Percentiles rank a stretch among this genome's conserved stretches.
Evolutionary conservation across 2,113 vertebrate species (phyloP).

Genomic region (Sitta europaea): DNA sequence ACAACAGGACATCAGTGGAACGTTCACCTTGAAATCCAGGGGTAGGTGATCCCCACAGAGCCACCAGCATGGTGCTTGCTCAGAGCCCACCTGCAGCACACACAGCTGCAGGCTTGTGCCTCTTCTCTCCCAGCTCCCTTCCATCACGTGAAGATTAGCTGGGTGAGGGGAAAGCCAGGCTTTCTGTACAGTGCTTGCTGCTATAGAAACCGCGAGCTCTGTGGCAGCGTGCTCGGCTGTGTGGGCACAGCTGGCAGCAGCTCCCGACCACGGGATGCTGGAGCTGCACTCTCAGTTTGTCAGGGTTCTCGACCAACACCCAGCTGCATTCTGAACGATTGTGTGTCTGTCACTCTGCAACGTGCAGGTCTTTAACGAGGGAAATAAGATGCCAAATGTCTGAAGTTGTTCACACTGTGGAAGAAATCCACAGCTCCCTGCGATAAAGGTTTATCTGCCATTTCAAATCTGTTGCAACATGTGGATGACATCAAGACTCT

Average conservation of each 20-base stretch:
- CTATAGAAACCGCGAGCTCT: not conserved
- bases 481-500: not conserved
- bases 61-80: not conserved
- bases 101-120: not conserved
- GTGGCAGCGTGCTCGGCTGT: not conserved
- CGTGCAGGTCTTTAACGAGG: accelerated
- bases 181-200: not conserved
- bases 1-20: not conserved
- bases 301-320: not conserved
- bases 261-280: not conserved
- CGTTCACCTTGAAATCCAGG: not conserved
- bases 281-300: not conserved
- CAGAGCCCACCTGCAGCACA: not conserved
- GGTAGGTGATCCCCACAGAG: not conserved
- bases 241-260: not conserved
- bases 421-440: not conserved
- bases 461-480: accelerated
- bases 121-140: not conserved
- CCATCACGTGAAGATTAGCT: not conserved
- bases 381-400: not conserved
- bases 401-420: not conserved
- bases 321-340: not conserved
- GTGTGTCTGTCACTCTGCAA: not conserved
- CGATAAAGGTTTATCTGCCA: not conserved
- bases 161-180: not conserved